Conservation (phyloP, 2,797 vertebrate genomes). For the Myioborus miniatus region DNA sequence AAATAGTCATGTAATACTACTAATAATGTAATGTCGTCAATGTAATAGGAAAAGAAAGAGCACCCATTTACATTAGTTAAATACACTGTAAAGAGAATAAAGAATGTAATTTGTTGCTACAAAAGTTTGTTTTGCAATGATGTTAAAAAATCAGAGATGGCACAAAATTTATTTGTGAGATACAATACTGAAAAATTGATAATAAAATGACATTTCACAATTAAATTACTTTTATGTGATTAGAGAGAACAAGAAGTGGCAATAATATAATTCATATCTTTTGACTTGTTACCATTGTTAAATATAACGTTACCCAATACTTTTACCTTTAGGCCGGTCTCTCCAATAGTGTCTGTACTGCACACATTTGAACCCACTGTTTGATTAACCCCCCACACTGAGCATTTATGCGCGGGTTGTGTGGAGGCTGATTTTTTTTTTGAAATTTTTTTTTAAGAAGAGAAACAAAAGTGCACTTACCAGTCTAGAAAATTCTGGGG, state of each 20-base stretch:
- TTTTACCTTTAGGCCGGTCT: not conserved
- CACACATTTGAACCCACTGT: not conserved
- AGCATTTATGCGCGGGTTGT: not conserved
- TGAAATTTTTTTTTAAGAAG: not conserved
- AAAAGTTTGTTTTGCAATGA: not conserved
- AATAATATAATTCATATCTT: not conserved
- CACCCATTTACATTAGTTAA: not conserved
- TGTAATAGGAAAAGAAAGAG: not conserved
- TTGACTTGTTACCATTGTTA: not conserved
- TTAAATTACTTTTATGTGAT: not conserved
- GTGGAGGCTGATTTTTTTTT: not conserved
- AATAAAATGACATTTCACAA: not conserved
- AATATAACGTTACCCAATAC: not conserved
- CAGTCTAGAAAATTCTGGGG: not conserved
- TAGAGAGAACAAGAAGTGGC: not conserved
- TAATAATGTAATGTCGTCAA: not conserved
- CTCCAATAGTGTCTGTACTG: not conserved
- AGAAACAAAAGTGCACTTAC: not conserved
- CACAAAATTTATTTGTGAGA: not conserved
- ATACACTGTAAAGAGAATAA: not conserved
- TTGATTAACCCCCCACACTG: not conserved
- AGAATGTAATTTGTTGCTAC: not conserved
- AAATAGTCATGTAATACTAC: not conserved
- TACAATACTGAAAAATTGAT: not conserved
- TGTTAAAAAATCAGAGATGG: not conserved